Base-by-base conservation (phyloP, 2,888 invertebrate species). In the Venusia cambrica region DNA sequence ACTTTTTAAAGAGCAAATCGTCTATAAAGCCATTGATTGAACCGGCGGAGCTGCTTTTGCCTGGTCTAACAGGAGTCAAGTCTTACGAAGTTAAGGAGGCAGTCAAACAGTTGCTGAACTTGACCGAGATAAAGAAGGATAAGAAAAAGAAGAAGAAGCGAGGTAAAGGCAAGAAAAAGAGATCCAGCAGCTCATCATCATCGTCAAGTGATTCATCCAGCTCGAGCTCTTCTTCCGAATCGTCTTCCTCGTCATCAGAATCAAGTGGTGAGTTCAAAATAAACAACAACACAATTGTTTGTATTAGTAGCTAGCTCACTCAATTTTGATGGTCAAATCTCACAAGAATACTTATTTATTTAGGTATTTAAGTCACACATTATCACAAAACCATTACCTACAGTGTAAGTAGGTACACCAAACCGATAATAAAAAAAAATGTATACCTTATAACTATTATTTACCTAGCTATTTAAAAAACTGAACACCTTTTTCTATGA, bases 1-100 rank as follows among this genome's bases (percentile, higher is more conserved):
- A 95, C 54, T 94, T 93, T 55, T 84, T 96, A 40, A 94, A 94
- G 63, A 91, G 92, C 33, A 94, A 94, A 62, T 78, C 77, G 5
- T 81, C 87, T 1, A 61, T 75, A 0, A 91, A 91, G 49, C 91
- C 90, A 45, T 66, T 92, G 47, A 91, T 91, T 43, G 91, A 91
- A 60, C 90, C 91, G 0, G 87, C 88, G 3, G 91, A 91, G 58
- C 65, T 92, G 12, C 62, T 90, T 5, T 66, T 92, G 35, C 92
- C 92, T 3, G 90, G 91, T 35, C 64, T 91, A 37, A 80, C 88
- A 1, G 79, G 88, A 5, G 81, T 84, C 1, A 88, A 90, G 47
- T 81, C 89, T 0, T 80, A 87, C 48, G 91, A 92, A 59, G 90
- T 92, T 59, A 91, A 92, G 47, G 92, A 92, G 53, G 90, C 92